A percentile compares a stretch with the other conserved stretches of the same genome.
Evolutionary conservation across 1,140 invertebrate species (phyloP).

Genomic region (Homalodisca vitripennis): DNA sequence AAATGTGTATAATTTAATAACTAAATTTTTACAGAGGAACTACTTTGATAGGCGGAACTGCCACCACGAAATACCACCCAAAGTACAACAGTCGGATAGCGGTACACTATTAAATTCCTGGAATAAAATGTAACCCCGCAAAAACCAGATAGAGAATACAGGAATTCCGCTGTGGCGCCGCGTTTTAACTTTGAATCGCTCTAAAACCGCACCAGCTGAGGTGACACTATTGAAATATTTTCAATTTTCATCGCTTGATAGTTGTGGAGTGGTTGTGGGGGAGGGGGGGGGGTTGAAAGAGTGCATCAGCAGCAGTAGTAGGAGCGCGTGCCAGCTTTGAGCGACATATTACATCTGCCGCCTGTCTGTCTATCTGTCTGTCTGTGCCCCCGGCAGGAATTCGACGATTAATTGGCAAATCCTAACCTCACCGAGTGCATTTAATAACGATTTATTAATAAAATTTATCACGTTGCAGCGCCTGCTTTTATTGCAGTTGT

Average conservation of each 20-base stretch:
- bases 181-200: constrained; percentile 16
- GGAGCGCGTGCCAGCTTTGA: neutral
- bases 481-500: constrained; percentile 17
- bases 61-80: neutral
- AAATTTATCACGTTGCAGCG: constrained; percentile 21
- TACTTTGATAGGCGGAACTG: too few relatives aligned
- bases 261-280: neutral
- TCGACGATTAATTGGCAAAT: constrained; percentile 14
- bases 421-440: constrained; percentile 4
- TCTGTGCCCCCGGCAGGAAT: neutral
- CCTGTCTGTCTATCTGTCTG: constrained; percentile 14
- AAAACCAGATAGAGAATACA: constrained; percentile 13
- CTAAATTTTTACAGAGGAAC: too few relatives aligned
- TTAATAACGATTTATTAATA: constrained; percentile 27
- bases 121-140: constrained; percentile 6
- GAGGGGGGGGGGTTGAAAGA: too few relatives aligned
- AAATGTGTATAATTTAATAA: too few relatives aligned
- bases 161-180: neutral
- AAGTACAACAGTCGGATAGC: neutral
- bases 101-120: constrained; percentile 4
- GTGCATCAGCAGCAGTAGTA: too few relatives aligned
- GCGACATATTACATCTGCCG: neutral
- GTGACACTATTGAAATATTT: constrained; percentile 22
- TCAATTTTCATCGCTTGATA: constrained; percentile 16
- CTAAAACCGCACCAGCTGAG: constrained; percentile 2